These are phyloP conservation scores for Hyphantria cunea DNA, from an alignment of 1,140 invertebrate genomes.

Conservation along the genomic window DNA sequence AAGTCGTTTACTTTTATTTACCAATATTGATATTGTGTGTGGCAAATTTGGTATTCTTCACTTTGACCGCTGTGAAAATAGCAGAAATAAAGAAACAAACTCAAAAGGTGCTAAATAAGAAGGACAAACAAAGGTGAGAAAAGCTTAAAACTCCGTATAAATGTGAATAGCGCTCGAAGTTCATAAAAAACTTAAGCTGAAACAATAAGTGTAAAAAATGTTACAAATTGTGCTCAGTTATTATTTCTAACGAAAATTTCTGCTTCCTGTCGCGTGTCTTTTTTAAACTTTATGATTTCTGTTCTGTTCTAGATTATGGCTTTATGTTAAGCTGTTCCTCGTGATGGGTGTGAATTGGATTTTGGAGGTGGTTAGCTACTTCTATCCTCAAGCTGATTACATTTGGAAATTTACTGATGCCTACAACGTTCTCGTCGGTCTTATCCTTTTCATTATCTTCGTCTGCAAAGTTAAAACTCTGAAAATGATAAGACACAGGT, in stretches of 20 bases:
- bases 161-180: too few relatives aligned
- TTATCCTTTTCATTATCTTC: conserved; percentile 80
- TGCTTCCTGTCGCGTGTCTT: too few relatives aligned
- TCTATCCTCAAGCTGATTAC: conserved; percentile 45
- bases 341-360: conserved; percentile 77
- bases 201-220: too few relatives aligned
- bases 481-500: conserved; percentile 71
- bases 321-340: conserved; percentile 67
- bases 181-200: too few relatives aligned
- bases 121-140: conserved; percentile 63
- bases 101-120: conserved; percentile 54
- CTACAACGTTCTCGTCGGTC: conserved; percentile 72
- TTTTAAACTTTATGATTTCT: too few relatives aligned
- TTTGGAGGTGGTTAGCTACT: conserved; percentile 62
- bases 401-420: conserved; percentile 60
- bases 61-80: conserved; percentile 65
- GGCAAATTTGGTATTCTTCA: conserved; percentile 63
- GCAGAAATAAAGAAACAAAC: conserved; percentile 61
- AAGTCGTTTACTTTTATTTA: conserved; percentile 62
- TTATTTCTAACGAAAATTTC: too few relatives aligned
- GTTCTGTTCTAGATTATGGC: conserved; percentile 51
- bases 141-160: too few relatives aligned
- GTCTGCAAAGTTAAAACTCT: conserved; percentile 79
- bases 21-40: conserved; percentile 62
- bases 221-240: too few relatives aligned